These are phyloP conservation scores for Tiliacea aurago DNA, from an alignment of 2,888 invertebrate genomes.

Conservation along the genomic window DNA sequence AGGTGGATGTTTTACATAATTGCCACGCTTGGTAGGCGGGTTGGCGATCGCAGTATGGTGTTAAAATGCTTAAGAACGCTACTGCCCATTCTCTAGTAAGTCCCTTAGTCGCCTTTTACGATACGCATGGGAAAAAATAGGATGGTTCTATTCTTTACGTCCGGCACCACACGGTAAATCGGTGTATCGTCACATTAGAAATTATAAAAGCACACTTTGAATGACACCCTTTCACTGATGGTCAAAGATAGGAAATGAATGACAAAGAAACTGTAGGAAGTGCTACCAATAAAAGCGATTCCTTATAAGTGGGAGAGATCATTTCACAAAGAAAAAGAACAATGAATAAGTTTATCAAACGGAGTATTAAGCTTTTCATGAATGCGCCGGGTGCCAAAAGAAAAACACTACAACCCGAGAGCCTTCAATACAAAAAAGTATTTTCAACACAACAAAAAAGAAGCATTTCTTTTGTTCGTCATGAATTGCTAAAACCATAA, in stretches of 20 bases:
- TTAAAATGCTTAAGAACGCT: too few relatives aligned
- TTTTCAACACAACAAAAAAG: constrained; percentile 35
- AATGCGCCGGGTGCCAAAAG: constrained; percentile 27
- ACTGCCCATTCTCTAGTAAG: too few relatives aligned
- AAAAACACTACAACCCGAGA: constrained; percentile 19
- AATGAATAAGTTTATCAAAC: constrained; percentile 36
- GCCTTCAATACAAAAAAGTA: constrained; percentile 20
- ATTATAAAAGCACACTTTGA: background rate
- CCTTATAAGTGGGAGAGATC: background rate
- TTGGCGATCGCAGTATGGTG: too few relatives aligned
- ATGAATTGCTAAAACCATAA: constrained; percentile 57
- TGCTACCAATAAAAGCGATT: constrained; percentile 10
- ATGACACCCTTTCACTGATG: background rate
- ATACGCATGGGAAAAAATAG: too few relatives aligned
- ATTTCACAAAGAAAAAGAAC: constrained; percentile 17
- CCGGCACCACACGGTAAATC: too few relatives aligned
- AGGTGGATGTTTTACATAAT: too few relatives aligned
- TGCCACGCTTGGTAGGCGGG: too few relatives aligned
- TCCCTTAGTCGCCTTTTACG: too few relatives aligned
- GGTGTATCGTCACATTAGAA: background rate
- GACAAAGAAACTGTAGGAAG: background rate
- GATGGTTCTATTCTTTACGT: too few relatives aligned
- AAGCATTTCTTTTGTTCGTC: constrained; percentile 45
- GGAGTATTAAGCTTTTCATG: constrained; percentile 3
- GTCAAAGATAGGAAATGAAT: background rate